These are phyloP conservation scores for Agelastica alni DNA, from an alignment of 2,888 invertebrate species.

Conservation along the genomic window DNA sequence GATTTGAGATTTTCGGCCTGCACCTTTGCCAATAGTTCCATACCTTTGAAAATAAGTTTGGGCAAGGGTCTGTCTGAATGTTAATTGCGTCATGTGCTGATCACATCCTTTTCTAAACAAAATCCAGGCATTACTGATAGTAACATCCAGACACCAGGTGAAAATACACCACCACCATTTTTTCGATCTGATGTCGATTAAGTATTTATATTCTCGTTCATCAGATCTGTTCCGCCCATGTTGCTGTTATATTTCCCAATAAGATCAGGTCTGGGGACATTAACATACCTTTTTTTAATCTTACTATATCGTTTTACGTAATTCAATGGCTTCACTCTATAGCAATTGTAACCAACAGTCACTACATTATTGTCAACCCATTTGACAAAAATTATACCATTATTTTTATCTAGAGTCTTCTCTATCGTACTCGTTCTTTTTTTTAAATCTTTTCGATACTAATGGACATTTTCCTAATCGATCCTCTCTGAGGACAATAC, in stretches of 20 bases:
- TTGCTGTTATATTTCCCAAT: constrained; percentile 6
- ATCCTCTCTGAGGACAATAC: constrained; percentile 14
- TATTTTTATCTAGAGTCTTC: neutral
- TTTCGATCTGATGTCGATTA: neutral
- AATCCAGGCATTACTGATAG: too few species aligned
- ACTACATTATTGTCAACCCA: neutral
- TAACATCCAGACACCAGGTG: too few species aligned
- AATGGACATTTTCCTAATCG: constrained; percentile 15
- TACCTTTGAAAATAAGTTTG: too few species aligned
- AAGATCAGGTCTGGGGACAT: neutral
- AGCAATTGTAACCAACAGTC: neutral
- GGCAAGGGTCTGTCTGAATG: too few species aligned
- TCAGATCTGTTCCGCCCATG: constrained; percentile 7
- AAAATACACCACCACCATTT: neutral
- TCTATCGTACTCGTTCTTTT: neutral
- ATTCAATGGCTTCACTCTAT: neutral
- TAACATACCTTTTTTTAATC: neutral
- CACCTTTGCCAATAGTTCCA: too few species aligned
- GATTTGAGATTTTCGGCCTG: too few species aligned
- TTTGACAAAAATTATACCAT: neutral
- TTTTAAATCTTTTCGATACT: neutral
- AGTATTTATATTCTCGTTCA: too few species aligned
- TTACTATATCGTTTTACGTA: neutral
- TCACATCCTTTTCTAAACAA: too few species aligned
- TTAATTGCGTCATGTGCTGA: too few species aligned